phyloP scores from a whole-genome alignment of 2,113 vertebrate species.

The Cyphomyrus plagiostoma region DNA sequence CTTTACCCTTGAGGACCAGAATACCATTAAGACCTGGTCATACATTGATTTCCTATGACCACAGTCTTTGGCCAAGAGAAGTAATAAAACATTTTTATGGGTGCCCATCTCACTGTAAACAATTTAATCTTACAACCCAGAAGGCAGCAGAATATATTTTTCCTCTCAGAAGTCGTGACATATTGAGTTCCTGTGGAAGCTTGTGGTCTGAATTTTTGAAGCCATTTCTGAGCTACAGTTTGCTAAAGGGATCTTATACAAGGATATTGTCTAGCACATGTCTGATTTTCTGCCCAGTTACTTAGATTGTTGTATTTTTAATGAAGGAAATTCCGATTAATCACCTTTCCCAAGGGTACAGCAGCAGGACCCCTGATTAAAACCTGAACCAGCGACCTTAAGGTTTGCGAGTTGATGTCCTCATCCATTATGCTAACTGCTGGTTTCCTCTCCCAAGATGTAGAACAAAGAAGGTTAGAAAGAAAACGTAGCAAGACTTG shows the following conservation, averaged over 20 bases:
- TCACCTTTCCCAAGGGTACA: neutral
- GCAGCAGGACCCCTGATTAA: neutral
- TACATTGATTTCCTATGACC: neutral
- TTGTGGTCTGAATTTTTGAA: neutral
- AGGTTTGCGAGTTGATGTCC: neutral
- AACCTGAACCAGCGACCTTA: neutral
- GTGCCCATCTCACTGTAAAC: neutral
- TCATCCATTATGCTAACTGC: neutral
- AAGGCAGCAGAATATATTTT: neutral
- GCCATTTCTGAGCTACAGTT: neutral
- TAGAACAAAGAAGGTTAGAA: neutral
- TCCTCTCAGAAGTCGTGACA: neutral
- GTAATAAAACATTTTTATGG: neutral
- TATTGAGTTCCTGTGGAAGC: neutral
- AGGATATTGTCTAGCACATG: neutral
- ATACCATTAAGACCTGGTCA: neutral
- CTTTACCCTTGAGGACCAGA: neutral
- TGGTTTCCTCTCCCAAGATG: neutral
- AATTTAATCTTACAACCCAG: neutral
- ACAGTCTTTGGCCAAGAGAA: neutral
- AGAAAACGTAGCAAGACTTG: neutral
- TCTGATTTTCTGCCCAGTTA: neutral
- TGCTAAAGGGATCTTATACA: neutral
- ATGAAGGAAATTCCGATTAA: neutral
- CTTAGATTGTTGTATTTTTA: neutral